phyloP scores from a whole-genome alignment of 2,797 vertebrate species.

The Poeciliopsis turneri region DNA sequence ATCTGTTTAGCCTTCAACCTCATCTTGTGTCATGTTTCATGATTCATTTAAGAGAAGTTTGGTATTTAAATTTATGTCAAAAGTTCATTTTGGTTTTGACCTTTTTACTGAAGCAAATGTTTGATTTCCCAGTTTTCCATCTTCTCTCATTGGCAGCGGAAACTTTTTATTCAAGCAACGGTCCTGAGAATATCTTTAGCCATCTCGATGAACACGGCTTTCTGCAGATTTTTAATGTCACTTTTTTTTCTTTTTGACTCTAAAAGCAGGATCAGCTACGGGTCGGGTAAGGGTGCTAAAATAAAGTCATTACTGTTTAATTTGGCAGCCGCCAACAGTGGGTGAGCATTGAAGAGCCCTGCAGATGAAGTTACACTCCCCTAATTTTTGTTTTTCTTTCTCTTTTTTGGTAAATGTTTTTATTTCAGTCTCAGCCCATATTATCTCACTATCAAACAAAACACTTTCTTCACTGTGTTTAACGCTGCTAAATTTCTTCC shows the following conservation, averaged over 20 bases:
- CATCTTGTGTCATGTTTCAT: background rate
- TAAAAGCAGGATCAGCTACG: slow-evolving; percentile 22
- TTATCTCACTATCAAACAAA: slow-evolving; percentile 7
- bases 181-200: background rate
- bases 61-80: background rate
- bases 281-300: slow-evolving; percentile 34
- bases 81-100: background rate
- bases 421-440: slow-evolving; percentile 9
- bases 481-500: slow-evolving; percentile 4
- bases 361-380: slow-evolving; percentile 51
- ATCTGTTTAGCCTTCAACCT: background rate
- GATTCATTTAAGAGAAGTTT: background rate
- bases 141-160: background rate
- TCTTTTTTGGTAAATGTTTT: slow-evolving; percentile 44
- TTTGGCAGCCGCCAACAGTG: slow-evolving; percentile 32
- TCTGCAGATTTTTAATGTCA: slow-evolving; percentile 41
- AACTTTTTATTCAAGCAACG: background rate
- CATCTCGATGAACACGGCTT: slow-evolving; percentile 9
- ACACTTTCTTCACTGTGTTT: background rate
- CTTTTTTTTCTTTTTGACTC: slow-evolving; percentile 10
- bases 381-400: slow-evolving; percentile 40
- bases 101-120: background rate
- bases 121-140: slow-evolving; percentile 15
- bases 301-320: slow-evolving; percentile 43
- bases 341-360: slow-evolving; percentile 11